Conservation (phyloP, 2,113 vertebrate genomes). For the Indicator indicator region DNA sequence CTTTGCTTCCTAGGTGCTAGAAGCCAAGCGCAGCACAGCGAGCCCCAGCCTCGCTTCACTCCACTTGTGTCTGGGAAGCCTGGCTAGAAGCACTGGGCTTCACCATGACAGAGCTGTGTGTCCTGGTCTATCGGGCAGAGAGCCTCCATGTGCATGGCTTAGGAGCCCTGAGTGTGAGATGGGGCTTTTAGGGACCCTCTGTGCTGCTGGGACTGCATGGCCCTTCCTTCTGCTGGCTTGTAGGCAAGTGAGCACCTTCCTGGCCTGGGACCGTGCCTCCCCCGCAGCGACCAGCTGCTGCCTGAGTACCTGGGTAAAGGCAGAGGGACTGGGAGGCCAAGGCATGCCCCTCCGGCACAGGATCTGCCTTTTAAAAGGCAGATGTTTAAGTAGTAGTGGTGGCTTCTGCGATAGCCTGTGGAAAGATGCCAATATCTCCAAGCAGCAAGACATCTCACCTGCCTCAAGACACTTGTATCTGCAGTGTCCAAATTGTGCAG, state of each 20-base stretch:
- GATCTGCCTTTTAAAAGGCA: background rate
- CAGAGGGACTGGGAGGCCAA: accelerated
- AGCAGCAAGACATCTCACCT: background rate
- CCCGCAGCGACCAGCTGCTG: background rate
- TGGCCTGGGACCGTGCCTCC: background rate
- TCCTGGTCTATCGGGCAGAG: background rate
- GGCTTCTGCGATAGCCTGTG: background rate
- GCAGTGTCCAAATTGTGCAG: background rate
- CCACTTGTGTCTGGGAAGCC: background rate
- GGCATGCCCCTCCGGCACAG: accelerated
- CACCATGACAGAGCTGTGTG: background rate
- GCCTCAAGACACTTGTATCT: background rate
- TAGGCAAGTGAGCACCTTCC: background rate
- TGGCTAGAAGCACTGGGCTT: background rate
- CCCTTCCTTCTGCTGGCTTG: background rate
- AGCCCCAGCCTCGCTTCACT: background rate
- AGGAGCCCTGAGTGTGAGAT: background rate
- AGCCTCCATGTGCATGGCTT: accelerated
- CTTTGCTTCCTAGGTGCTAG: background rate
- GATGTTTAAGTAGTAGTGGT: background rate
- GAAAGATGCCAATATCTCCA: background rate
- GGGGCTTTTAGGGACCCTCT: background rate
- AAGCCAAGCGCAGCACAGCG: accelerated
- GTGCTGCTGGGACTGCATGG: background rate
- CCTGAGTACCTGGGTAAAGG: background rate